Evolutionary conservation across 2,888 invertebrate genomes (phyloP).

Genomic region (Galerucella pusilla): DNA sequence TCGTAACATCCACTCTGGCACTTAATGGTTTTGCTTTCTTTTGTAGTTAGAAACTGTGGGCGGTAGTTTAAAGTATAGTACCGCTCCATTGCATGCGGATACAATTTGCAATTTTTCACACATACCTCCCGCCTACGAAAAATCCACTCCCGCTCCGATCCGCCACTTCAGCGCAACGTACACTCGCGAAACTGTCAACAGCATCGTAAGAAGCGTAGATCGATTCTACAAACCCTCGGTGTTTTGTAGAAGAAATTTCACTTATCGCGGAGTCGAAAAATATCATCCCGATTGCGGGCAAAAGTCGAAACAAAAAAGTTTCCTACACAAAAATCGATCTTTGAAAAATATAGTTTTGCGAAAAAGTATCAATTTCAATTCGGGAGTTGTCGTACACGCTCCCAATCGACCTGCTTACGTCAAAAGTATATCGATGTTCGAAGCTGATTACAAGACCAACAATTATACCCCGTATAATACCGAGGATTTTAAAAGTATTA

Average conservation of each 20-base stretch:
- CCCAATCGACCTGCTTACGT: slow-evolving; percentile 2
- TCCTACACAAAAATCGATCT: slow-evolving; percentile 47
- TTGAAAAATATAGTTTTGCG: neutral
- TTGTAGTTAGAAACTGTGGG: slow-evolving; percentile 61
- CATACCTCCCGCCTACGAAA: slow-evolving; percentile 48
- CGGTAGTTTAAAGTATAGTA: slow-evolving; percentile 44
- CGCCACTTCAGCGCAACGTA: slow-evolving; percentile 45
- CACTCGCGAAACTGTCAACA: slow-evolving; percentile 57
- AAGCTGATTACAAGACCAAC: slow-evolving; percentile 29
- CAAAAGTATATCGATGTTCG: slow-evolving; percentile 44
- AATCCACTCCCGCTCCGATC: slow-evolving; percentile 50
- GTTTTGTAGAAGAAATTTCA: slow-evolving; percentile 59
- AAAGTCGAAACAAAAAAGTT: slow-evolving; percentile 50
- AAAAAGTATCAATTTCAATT: neutral
- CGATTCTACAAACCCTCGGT: slow-evolving; percentile 63
- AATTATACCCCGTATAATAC: slow-evolving; percentile 27
- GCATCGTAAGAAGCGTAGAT: slow-evolving; percentile 63
- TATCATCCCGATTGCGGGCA: slow-evolving; percentile 54
- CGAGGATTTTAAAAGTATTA: slow-evolving; percentile 43
- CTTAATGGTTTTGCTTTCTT: slow-evolving; percentile 43
- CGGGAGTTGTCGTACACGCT: neutral
- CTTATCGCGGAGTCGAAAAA: slow-evolving; percentile 62
- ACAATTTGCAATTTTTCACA: slow-evolving; percentile 52
- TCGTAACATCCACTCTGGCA: slow-evolving; percentile 25
- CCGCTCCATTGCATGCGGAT: slow-evolving; percentile 55